These are phyloP conservation scores for Alca torda DNA, from an alignment of 2,797 vertebrate species.

Conservation along the genomic window DNA sequence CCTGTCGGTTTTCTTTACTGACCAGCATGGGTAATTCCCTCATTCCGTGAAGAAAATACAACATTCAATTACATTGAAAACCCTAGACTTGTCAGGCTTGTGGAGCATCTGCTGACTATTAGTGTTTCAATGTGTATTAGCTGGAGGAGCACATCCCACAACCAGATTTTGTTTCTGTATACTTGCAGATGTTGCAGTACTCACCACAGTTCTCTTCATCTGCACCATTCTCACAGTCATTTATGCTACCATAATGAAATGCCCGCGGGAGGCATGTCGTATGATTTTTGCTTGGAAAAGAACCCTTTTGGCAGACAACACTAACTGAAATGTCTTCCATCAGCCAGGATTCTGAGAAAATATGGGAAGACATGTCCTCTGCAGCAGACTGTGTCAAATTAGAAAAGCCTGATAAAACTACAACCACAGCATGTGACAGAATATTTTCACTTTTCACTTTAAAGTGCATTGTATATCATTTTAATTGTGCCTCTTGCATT, in stretches of 20 bases:
- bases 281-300: constrained; percentile 86
- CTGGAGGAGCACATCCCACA: not conserved
- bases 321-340: constrained; percentile 26
- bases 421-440: not conserved
- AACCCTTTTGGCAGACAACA: constrained; percentile 75
- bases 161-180: not conserved
- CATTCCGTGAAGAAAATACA: not conserved
- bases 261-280: constrained; percentile 77
- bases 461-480: not conserved
- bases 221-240: constrained; percentile 81
- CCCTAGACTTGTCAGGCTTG: not conserved
- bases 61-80: not conserved
- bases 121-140: not conserved
- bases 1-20: not conserved
- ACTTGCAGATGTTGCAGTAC: not conserved
- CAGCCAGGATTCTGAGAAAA: constrained; percentile 38
- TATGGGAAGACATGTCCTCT: not conserved
- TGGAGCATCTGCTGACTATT: not conserved
- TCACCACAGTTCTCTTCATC: constrained; percentile 81
- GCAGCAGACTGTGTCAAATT: not conserved
- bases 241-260: constrained; percentile 82
- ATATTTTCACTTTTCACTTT: not conserved
- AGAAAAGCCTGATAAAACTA: not conserved
- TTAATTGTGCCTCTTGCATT: not conserved
- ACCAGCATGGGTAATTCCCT: not conserved